Conservation (phyloP, 2,797 vertebrate genomes). For the Esox masquinongy region DNA sequence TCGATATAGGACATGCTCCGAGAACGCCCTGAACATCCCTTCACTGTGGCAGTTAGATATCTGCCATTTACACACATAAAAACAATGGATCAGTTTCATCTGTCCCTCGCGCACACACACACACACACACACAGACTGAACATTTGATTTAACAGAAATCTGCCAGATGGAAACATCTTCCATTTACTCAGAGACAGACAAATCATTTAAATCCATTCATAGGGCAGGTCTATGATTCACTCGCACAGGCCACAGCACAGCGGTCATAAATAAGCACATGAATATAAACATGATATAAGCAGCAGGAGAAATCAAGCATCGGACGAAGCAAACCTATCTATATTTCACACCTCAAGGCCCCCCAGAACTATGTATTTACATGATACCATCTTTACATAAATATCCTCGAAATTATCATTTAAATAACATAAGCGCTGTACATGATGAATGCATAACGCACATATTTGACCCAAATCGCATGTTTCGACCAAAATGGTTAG, state of each 20-base stretch:
- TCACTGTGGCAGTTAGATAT: constrained; percentile 88
- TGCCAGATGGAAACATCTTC: constrained; percentile 43
- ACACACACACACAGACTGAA: background rate
- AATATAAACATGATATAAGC: constrained; percentile 56
- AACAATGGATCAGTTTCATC: constrained; percentile 19
- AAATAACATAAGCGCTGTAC: constrained; percentile 54
- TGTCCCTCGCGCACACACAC: background rate
- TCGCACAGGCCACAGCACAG: constrained; percentile 30
- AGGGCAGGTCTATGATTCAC: constrained; percentile 38
- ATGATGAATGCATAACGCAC: constrained; percentile 49
- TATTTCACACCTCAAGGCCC: constrained; percentile 67
- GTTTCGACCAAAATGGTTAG: constrained; percentile 28
- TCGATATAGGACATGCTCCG: constrained; percentile 91
- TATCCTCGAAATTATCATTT: constrained; percentile 69
- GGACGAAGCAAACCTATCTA: constrained; percentile 59
- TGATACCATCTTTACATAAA: constrained; percentile 52
- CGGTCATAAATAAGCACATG: constrained; percentile 53
- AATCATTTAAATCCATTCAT: constrained; percentile 40
- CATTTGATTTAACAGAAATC: constrained; percentile 14
- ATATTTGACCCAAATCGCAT: constrained; percentile 49
- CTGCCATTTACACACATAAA: constrained; percentile 72
- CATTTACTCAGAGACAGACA: constrained; percentile 38
- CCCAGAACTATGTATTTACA: constrained; percentile 52
- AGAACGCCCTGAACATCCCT: constrained; percentile 92
- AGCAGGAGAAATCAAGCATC: constrained; percentile 51